Evolutionary conservation across 2,113 vertebrate genomes (phyloP), one percentile per base, ranked within the genome.

Genomic region (Paratilapia polleni): DNA sequence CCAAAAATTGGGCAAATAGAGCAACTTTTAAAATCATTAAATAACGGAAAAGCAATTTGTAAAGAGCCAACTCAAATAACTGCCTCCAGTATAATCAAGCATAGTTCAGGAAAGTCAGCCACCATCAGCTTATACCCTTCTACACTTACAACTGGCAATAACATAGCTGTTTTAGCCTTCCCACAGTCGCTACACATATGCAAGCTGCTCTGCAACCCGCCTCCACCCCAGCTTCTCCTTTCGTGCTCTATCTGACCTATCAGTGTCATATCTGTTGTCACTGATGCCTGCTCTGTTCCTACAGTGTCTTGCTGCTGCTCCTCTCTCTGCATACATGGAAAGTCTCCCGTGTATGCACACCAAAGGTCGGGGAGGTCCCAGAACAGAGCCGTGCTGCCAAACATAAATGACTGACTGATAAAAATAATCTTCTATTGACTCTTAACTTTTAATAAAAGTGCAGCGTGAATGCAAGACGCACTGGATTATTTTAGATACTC

Each of bases 401-500:
- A 54, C 26, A 73, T 34, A 1, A 73, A 73, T 34, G 68, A 54
- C 26, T 68, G 41, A 0, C 41, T 73, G 26, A 73, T 73, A 73
- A 73, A 54, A 73, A 73, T 73, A 73, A 56, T 80, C 47, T 36
- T 13, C 41, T 64, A 10, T 34, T n/a, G 49, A 85, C 47, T 54
- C 47, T 34, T 73, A 52, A 73, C 68, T 34, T 47, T 73, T 77
- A 31, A 70, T 62, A 49, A 83, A 49, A 59, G 34, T 58, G 43
- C 8, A 54, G 14, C 73, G 5, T 62, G 85, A 74, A 28, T 34
- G 59, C 80, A 34, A 22, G 24, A 77, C 64, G 57, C 82, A 2
- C 31, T 26, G 75, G 87, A 68, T 84, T 84, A 82, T 80, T 91
- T 88, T 81, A 80, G 80, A 82, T 60, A 60, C 60, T 58, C 66